phyloP scores from a whole-genome alignment of 1,140 invertebrate species.

The Lysiphlebus fabarum region DNA sequence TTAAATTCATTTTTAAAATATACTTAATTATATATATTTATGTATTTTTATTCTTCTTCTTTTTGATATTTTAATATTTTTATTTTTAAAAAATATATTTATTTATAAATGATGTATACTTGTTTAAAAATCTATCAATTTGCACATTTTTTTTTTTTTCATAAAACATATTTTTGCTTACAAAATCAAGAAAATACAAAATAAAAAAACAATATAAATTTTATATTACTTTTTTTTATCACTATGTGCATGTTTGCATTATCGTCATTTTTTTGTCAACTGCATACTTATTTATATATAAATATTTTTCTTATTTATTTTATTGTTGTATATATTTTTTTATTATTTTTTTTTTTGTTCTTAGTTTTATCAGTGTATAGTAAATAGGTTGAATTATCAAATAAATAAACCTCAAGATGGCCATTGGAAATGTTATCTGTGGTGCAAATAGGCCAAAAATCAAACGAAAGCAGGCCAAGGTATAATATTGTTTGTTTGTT shows the following conservation, averaged over 20 bases:
- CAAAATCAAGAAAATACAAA: no score
- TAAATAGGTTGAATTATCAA: conserved; percentile 16
- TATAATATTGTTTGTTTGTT: conserved; percentile 38
- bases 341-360: conserved; percentile 32
- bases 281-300: conserved; percentile 1
- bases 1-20: no score
- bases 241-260: no score
- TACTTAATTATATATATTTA: no score
- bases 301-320: neutral
- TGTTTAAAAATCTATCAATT: no score
- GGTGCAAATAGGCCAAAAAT: conserved; percentile 48
- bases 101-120: no score
- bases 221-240: no score
- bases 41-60: neutral
- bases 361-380: conserved; percentile 37
- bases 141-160: no score
- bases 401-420: conserved; percentile 41
- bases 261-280: no score
- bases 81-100: neutral
- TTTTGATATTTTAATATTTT: neutral
- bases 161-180: no score
- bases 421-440: conserved; percentile 51
- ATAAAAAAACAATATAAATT: no score
- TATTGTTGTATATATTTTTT: conserved; percentile 24
- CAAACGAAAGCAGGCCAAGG: conserved; percentile 52